Evolutionary conservation across 2,888 invertebrate genomes (phyloP).

Genomic region (Watsonalla cultraria): DNA sequence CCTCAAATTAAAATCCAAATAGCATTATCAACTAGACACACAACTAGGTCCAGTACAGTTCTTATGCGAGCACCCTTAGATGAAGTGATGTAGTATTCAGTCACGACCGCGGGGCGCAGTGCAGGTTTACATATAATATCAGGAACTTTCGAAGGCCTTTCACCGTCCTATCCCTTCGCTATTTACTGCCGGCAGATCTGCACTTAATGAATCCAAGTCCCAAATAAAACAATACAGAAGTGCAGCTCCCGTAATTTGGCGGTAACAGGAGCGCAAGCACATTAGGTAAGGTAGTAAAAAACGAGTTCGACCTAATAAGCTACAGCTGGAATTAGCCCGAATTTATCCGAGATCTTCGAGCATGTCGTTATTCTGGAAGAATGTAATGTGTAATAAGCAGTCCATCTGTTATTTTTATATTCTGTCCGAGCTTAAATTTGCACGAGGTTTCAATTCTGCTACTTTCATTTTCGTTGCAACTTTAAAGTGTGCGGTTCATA

Average conservation of each 20-base stretch:
- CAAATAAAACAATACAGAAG: too few relatives aligned
- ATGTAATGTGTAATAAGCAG: too few relatives aligned
- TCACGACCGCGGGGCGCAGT: conserved; percentile 13
- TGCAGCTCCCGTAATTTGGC: too few relatives aligned
- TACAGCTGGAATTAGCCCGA: too few relatives aligned
- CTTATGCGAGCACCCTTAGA: conserved; percentile 5
- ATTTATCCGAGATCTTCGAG: too few relatives aligned
- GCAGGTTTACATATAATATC: conserved; percentile 19
- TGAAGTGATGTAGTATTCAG: neutral
- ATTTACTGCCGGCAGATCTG: conserved; percentile 23
- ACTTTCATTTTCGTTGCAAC: neutral
- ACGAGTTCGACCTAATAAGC: too few relatives aligned
- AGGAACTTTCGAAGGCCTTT: conserved; percentile 56
- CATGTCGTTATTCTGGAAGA: too few relatives aligned
- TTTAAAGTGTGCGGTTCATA: neutral
- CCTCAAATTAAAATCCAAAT: too few relatives aligned
- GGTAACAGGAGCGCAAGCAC: too few relatives aligned
- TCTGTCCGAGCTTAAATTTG: neutral
- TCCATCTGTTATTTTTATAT: too few relatives aligned
- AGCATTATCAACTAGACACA: too few relatives aligned
- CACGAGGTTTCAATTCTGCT: neutral
- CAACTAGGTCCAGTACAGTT: neutral
- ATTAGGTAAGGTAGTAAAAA: too few relatives aligned
- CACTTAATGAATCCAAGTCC: conserved; percentile 15
- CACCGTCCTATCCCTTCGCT: conserved; percentile 43